Evolutionary conservation across 2,113 vertebrate genomes (phyloP).

Genomic region (Amblyopsis rosae): DNA sequence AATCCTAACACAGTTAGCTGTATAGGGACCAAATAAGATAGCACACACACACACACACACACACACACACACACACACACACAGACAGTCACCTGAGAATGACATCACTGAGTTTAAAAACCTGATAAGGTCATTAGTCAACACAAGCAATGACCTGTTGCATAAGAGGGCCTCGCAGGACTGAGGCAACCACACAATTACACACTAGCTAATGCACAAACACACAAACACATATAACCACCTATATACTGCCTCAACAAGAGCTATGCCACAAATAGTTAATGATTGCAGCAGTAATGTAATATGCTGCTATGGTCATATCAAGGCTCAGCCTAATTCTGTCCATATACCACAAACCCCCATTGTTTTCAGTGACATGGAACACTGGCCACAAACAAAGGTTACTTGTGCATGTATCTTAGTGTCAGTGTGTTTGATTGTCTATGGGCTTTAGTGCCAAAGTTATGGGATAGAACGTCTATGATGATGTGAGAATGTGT

Average conservation of each 20-base stretch:
- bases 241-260: neutral
- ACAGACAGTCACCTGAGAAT: conserved; percentile 35
- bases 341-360: too few species aligned
- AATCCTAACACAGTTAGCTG: conserved; percentile 4
- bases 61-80: conserved; percentile 5
- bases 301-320: too few species aligned
- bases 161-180: conserved; percentile 33
- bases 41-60: neutral
- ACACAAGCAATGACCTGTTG: conserved; percentile 52
- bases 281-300: too few species aligned
- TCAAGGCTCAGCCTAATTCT: too few species aligned
- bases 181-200: conserved; percentile 24
- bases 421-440: too few species aligned
- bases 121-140: conserved; percentile 52
- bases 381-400: too few species aligned
- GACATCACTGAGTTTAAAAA: conserved; percentile 46
- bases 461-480: too few species aligned
- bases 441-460: too few species aligned
- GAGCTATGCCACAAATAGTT: too few species aligned
- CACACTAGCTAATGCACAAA: conserved; percentile 7
- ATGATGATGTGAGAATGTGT: too few species aligned
- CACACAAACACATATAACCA: conserved; percentile 3
- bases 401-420: too few species aligned
- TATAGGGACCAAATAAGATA: neutral
- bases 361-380: too few species aligned